These are phyloP conservation scores for Barypeithes pellucidus DNA, from an alignment of 2,888 invertebrate genomes.

Conservation along the genomic window DNA sequence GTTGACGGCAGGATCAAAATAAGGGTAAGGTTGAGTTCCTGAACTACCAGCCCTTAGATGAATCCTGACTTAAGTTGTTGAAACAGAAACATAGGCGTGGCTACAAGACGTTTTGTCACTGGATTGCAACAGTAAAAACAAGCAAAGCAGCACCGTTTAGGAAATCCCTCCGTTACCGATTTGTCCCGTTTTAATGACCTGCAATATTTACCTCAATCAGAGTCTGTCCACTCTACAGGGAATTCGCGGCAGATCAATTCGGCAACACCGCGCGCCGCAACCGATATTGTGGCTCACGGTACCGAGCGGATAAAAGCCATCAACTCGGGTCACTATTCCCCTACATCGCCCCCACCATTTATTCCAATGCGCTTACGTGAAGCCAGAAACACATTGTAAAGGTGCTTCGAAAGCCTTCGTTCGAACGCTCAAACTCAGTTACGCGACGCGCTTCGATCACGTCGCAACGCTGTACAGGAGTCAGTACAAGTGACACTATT, in stretches of 20 bases:
- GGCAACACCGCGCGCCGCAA: constrained; percentile 70
- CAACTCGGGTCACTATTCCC: constrained; percentile 71
- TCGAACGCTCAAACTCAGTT: constrained; percentile 41
- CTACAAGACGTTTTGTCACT: too few species aligned
- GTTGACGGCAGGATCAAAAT: too few species aligned
- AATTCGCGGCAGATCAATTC: constrained; percentile 53
- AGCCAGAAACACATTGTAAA: constrained; percentile 65
- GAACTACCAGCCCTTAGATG: too few species aligned
- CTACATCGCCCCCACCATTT: constrained; percentile 72
- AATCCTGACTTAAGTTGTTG: too few species aligned
- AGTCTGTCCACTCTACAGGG: neutral
- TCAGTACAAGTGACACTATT: constrained; percentile 35
- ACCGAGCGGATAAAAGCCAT: constrained; percentile 70
- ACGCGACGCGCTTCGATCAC: constrained; percentile 35
- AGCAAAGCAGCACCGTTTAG: too few species aligned
- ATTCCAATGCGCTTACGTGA: constrained; percentile 67
- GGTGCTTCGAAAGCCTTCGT: constrained; percentile 42
- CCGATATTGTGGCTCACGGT: constrained; percentile 73
- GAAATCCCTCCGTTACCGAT: too few species aligned
- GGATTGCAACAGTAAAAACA: too few species aligned
- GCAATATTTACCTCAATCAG: constrained; percentile 8
- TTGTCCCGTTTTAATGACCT: neutral
- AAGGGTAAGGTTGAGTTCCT: neutral
- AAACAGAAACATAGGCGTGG: too few species aligned
- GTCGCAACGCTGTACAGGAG: constrained; percentile 31